These are phyloP conservation scores for Brenthis daphne DNA, from an alignment of 2,888 invertebrate genomes.

Conservation along the genomic window DNA sequence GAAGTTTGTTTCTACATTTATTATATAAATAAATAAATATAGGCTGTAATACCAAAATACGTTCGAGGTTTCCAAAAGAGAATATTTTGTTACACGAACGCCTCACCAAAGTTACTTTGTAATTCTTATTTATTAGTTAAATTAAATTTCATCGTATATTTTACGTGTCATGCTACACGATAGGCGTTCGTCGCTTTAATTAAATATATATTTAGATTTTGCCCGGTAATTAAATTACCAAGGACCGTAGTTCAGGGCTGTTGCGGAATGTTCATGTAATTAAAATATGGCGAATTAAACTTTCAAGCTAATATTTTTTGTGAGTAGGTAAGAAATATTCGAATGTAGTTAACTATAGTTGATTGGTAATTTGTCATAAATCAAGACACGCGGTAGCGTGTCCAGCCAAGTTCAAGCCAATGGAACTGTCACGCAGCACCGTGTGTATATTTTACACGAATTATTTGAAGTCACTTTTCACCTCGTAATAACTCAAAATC, in stretches of 20 bases:
- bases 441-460: too few species aligned
- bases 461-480: too few species aligned
- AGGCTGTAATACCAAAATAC: background rate
- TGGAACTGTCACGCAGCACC: too few species aligned
- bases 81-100: slow-evolving; percentile 3
- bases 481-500: too few species aligned
- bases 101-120: background rate
- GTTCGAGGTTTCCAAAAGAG: background rate
- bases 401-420: too few species aligned
- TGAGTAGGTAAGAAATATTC: too few species aligned
- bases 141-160: slow-evolving; percentile 23
- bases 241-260: slow-evolving; percentile 35
- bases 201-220: slow-evolving; percentile 25
- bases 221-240: slow-evolving; percentile 30
- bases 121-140: slow-evolving; percentile 21
- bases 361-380: too few species aligned
- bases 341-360: too few species aligned
- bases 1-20: too few species aligned
- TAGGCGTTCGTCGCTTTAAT: slow-evolving; percentile 21
- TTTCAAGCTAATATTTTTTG: slow-evolving; percentile 18
- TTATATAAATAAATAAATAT: too few species aligned
- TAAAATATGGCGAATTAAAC: slow-evolving; percentile 24
- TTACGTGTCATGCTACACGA: slow-evolving; percentile 14
- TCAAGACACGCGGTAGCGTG: too few species aligned
- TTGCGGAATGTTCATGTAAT: slow-evolving; percentile 19